Base-by-base conservation (phyloP, 2,888 invertebrate genomes). In the Ichneumoninae sp. region DNA sequence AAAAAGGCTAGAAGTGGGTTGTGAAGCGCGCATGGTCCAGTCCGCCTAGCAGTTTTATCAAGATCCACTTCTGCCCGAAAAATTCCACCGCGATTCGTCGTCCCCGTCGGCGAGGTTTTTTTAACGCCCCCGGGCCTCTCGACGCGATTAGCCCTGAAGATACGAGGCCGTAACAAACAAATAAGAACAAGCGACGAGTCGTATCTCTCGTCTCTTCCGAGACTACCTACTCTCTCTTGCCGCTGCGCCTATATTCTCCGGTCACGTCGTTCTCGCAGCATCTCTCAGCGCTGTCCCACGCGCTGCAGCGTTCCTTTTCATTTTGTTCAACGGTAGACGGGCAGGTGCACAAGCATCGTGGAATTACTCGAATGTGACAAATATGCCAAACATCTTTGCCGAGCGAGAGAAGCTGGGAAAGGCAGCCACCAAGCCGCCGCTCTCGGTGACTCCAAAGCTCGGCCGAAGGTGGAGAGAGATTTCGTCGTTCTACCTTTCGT, bases 331-430 rank as follows among this genome's bases (percentile, higher is more conserved):
- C 52, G 70, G n/a, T 30, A 62, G 65, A 78, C 50, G 22, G 81
- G 79, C 82, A 82, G 92, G 92, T 93, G 92, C 91, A 88, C 68
- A 75, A 86, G 88, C 83, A 83, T 84, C 88, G 87, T 89, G 89
- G 90, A 92, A 93, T 93, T 92, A 92, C 91, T 92, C 90, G 90
- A 90, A 91, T 91, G 92, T 92, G 93, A 93, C 93, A 93, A 93
- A 93, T 92, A 91, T 89, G 92, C 89, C 85, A 90, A 90, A 91
- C 90, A 91, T 91, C 91, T 87, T 86, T 74, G 79, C 70, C 80
- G 70, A 65, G 52, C 22, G n/a, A n/a, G 44, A 36, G 69, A 40
- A 22, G 36, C 68, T 44, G 16, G 33, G 57, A 57, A 52, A 36
- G 54, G 40, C 74, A 47, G 33, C 74, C 44, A 16, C 72, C 10